A percentile compares a stretch with the other conserved stretches of the same genome.
Evolutionary conservation across 2,113 vertebrate species (phyloP).

Genomic region (Paraplagusia blochii): DNA sequence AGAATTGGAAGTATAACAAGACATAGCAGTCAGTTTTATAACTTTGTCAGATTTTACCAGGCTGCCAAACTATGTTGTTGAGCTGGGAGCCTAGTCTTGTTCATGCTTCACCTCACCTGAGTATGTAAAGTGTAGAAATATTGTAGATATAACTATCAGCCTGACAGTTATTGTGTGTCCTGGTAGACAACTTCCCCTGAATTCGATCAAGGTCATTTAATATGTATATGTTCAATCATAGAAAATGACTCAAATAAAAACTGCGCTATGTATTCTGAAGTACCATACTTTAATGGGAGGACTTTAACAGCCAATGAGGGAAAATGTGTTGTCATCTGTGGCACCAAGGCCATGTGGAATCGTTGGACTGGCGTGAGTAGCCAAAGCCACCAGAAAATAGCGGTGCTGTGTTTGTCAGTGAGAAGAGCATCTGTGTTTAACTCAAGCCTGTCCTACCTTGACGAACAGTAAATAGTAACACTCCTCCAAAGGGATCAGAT

Average conservation of each 20-base stretch:
- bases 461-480: slow-evolving; percentile 20
- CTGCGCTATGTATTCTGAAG: slow-evolving; percentile 38
- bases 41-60: too few relatives aligned
- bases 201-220: slow-evolving; percentile 26
- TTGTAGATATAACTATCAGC: too few relatives aligned
- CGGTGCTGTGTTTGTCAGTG: slow-evolving; percentile 2
- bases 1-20: too few relatives aligned
- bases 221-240: slow-evolving; percentile 52
- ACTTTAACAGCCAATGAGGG: slow-evolving; percentile 20
- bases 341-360: slow-evolving; percentile 11
- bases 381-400: neutral
- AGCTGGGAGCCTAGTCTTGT: slow-evolving; percentile 37
- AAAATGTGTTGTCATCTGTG: slow-evolving; percentile 17
- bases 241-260: slow-evolving; percentile 46
- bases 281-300: slow-evolving; percentile 22
- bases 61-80: too few relatives aligned
- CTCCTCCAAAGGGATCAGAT: slow-evolving; percentile 28
- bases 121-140: slow-evolving; percentile 33
- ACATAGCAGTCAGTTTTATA: too few relatives aligned
- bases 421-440: slow-evolving; percentile 1
- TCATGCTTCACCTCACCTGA: slow-evolving; percentile 21
- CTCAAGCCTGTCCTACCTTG: slow-evolving; percentile 11
- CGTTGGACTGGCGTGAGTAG: neutral
- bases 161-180: slow-evolving; percentile 30
- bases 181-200: slow-evolving; percentile 19